A percentile compares a stretch with the other conserved stretches of the same genome.
phyloP scores from a whole-genome alignment of 64 coral and sea anemone genomes.

The Platygyra sinensis region DNA sequence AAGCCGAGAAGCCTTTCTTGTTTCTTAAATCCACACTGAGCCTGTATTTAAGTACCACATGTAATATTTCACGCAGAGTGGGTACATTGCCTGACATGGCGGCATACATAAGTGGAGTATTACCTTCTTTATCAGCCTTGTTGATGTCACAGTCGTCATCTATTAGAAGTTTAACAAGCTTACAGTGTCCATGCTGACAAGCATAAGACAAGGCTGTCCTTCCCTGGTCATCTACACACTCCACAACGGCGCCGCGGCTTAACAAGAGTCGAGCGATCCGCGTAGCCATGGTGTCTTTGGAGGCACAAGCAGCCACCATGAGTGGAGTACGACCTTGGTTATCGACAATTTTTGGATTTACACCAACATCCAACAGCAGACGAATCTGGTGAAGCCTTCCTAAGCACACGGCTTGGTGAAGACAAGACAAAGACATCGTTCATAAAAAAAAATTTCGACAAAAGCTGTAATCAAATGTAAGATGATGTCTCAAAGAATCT shows the following conservation, averaged over 20 bases:
- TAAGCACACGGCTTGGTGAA: constrained; percentile 61
- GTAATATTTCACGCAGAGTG: constrained; percentile 62
- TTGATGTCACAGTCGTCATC: constrained; percentile 81
- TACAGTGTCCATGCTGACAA: constrained; percentile 60
- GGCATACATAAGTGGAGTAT: constrained; percentile 85
- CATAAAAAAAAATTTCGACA: background rate
- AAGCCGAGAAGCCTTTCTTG: constrained; percentile 92
- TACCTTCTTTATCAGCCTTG: constrained; percentile 72
- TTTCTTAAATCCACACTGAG: constrained; percentile 85
- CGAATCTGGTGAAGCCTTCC: constrained; percentile 80
- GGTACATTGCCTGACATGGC: constrained; percentile 74
- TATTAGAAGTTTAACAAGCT: constrained; percentile 76
- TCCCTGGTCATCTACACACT: constrained; percentile 38
- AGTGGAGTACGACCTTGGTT: constrained; percentile 68
- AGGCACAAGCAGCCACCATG: constrained; percentile 63
- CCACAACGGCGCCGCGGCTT: constrained; percentile 36
- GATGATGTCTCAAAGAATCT: background rate
- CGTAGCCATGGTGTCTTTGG: constrained; percentile 40
- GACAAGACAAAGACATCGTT: constrained; percentile 2
- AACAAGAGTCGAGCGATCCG: constrained; percentile 68
- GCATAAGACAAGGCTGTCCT: constrained; percentile 79
- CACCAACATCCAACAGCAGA: constrained; percentile 73
- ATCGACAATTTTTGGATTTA: constrained; percentile 53
- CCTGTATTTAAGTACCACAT: constrained; percentile 69
- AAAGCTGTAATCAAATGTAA: background rate